Conservation (phyloP, 2,113 vertebrate species). For the Pteropus alecto region DNA sequence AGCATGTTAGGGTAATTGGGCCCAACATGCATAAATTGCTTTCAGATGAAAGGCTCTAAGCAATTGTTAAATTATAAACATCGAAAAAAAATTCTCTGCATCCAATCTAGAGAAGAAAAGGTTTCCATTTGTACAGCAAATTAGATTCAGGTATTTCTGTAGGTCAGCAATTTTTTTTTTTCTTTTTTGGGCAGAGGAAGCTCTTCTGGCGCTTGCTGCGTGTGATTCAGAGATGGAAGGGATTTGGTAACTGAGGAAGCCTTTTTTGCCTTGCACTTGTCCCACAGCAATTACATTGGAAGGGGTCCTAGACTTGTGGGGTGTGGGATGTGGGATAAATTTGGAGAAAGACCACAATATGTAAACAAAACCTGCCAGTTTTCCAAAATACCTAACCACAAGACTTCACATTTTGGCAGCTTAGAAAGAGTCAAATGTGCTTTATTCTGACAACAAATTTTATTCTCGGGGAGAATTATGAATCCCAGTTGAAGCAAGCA, state of each 20-base stretch:
- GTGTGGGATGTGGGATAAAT: conserved; percentile 56
- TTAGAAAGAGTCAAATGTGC: conserved; percentile 62
- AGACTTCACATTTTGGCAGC: conserved; percentile 63
- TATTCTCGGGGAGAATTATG: conserved; percentile 62
- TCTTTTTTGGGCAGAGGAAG: neutral
- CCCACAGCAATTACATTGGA: conserved; percentile 67
- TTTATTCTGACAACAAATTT: conserved; percentile 74
- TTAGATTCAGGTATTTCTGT: conserved; percentile 72
- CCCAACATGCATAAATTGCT: conserved; percentile 60
- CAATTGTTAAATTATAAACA: conserved; percentile 67
- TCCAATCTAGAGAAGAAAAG: conserved; percentile 69
- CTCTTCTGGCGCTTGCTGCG: neutral
- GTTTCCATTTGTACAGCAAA: conserved; percentile 73
- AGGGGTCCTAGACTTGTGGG: conserved; percentile 55
- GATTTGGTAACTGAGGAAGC: conserved; percentile 41
- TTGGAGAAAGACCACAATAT: conserved; percentile 67
- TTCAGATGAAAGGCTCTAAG: conserved; percentile 62
- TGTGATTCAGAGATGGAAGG: conserved; percentile 52
- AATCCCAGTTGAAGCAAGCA: conserved; percentile 41
- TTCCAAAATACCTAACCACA: conserved; percentile 68
- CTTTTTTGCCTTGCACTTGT: conserved; percentile 56
- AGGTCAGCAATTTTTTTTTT: conserved; percentile 41
- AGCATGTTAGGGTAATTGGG: conserved; percentile 54
- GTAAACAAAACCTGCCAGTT: conserved; percentile 72
- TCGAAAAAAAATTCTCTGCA: conserved; percentile 46